Conservation (phyloP, 2,113 vertebrate genomes). For the Oryzias javanicus region DNA sequence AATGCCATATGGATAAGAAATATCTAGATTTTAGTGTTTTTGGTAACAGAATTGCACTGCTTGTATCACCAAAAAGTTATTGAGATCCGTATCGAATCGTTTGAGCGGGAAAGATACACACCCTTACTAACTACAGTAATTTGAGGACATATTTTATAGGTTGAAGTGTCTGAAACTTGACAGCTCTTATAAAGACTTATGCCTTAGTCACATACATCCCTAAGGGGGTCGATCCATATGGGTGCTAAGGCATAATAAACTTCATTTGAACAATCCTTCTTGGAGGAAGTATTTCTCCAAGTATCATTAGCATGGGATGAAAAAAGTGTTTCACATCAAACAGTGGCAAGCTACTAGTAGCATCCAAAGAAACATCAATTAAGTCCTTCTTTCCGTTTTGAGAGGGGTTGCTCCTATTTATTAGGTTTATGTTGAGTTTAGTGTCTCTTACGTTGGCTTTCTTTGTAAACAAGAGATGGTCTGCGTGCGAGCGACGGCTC, state of each 20-base stretch:
- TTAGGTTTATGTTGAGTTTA: slow-evolving; percentile 42
- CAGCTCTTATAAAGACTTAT: slow-evolving; percentile 9
- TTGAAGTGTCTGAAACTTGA: slow-evolving; percentile 16
- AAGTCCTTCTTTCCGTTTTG: slow-evolving; percentile 19
- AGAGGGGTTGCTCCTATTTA: slow-evolving; percentile 29
- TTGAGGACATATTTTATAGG: neutral
- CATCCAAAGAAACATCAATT: slow-evolving; percentile 12
- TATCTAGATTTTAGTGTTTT: too few species aligned
- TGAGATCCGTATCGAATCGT: too few species aligned
- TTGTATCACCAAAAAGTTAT: too few species aligned
- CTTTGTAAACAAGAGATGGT: slow-evolving; percentile 78
- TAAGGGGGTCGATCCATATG: too few species aligned
- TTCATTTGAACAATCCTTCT: neutral
- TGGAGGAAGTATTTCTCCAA: slow-evolving; percentile 2
- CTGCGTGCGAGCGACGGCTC: slow-evolving; percentile 70
- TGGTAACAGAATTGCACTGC: too few species aligned
- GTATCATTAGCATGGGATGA: neutral
- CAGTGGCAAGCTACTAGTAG: slow-evolving; percentile 44
- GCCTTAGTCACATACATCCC: too few species aligned
- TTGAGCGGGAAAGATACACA: too few species aligned
- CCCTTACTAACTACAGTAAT: too few species aligned
- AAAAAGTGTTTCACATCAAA: slow-evolving; percentile 26
- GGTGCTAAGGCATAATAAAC: neutral
- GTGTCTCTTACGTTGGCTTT: slow-evolving; percentile 79
- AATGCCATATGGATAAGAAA: too few species aligned